A percentile compares a stretch with the other conserved stretches of the same genome.
Conservation (phyloP, 1,140 invertebrate species). For the Leptestheria dahalacensis region DNA sequence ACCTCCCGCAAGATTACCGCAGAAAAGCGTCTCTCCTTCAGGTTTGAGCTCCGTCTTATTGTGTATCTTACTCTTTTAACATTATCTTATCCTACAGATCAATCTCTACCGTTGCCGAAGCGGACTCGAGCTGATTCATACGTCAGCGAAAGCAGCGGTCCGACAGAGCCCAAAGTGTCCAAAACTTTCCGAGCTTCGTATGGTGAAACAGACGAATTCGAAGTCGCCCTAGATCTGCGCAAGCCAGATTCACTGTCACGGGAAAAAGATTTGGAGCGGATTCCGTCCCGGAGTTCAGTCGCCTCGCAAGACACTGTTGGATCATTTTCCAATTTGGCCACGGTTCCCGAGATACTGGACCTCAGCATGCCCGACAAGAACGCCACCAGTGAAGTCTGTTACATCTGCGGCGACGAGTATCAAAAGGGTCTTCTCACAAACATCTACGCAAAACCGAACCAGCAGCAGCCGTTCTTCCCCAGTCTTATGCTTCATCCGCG, state of each 20-base stretch:
- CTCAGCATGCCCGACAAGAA: slow-evolving; percentile 82
- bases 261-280: slow-evolving; percentile 16
- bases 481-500: slow-evolving; percentile 66
- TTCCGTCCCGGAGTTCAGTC: slow-evolving; percentile 5
- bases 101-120: background rate
- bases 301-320: slow-evolving; percentile 11
- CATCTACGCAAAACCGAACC: slow-evolving; percentile 40
- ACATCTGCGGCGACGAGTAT: slow-evolving; percentile 71
- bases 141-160: background rate
- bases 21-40: background rate
- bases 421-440: slow-evolving; percentile 54
- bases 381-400: slow-evolving; percentile 64
- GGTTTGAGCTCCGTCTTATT: background rate
- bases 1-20: background rate
- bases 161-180: slow-evolving; percentile 1
- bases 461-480: slow-evolving; percentile 57
- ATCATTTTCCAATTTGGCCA: slow-evolving; percentile 2
- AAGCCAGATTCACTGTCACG: slow-evolving; percentile 15
- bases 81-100: background rate
- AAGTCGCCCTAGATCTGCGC: slow-evolving; percentile 44
- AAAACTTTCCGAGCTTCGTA: background rate
- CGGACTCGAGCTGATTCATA: background rate
- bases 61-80: background rate
- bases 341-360: slow-evolving; percentile 57
- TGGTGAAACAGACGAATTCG: slow-evolving; percentile 19